phyloP scores from a whole-genome alignment of 2,888 invertebrate species.

The Heteropelma amictum region DNA sequence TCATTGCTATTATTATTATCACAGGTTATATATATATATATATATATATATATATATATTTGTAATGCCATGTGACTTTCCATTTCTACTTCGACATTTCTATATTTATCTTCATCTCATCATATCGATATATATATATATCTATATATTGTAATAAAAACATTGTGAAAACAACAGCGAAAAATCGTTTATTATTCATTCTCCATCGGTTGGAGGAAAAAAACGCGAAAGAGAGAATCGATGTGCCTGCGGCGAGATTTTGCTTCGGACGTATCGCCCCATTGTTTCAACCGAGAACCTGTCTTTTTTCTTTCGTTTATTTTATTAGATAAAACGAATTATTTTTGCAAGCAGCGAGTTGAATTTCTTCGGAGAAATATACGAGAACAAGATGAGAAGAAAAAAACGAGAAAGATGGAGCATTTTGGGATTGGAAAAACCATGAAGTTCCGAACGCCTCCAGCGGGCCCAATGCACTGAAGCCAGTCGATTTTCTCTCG shows the following conservation, averaged over 20 bases:
- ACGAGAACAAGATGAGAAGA: no score
- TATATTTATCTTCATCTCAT: slow-evolving; percentile 78
- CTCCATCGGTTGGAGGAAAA: background rate
- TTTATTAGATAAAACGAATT: background rate
- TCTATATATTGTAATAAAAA: slow-evolving; percentile 77
- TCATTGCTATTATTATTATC: slow-evolving; percentile 24
- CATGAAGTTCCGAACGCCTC: no score
- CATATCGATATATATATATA: slow-evolving; percentile 75
- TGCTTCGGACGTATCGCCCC: no score
- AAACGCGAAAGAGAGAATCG: background rate
- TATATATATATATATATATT: slow-evolving; percentile 35
- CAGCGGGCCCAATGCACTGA: no score
- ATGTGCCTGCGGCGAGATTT: no score
- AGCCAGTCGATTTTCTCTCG: no score
- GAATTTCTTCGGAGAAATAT: background rate
- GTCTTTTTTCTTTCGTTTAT: no score
- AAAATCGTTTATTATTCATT: slow-evolving; percentile 3
- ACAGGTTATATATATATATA: no score
- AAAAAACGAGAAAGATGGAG: no score
- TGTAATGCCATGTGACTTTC: slow-evolving; percentile 71
- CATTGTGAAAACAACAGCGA: slow-evolving; percentile 66
- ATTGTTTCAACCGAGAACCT: no score
- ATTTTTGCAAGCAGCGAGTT: background rate
- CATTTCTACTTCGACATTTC: slow-evolving; percentile 77
- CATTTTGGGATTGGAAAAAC: no score